phyloP scores from a whole-genome alignment of 2,797 vertebrate genomes.

The Dallia pectoralis region DNA sequence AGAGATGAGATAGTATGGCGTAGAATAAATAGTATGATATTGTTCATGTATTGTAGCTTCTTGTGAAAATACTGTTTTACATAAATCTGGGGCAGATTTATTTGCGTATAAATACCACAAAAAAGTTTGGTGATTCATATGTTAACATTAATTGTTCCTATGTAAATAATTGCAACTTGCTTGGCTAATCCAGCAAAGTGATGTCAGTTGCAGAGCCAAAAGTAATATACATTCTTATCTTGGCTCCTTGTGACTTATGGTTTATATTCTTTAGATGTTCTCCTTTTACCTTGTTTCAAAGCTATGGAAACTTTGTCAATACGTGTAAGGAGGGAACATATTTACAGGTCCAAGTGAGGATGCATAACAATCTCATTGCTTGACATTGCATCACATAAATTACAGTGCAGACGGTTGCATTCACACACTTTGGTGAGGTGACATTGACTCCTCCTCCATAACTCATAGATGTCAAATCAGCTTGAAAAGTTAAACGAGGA shows the following conservation, averaged over 20 bases:
- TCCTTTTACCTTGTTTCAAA: conserved; percentile 63
- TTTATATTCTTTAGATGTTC: conserved; percentile 40
- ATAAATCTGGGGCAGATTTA: neutral
- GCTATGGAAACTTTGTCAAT: conserved; percentile 61
- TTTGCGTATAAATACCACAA: neutral
- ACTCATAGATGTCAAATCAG: conserved; percentile 17
- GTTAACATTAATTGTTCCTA: neutral
- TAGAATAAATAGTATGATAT: no score
- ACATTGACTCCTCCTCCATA: conserved; percentile 15
- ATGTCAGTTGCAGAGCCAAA: conserved; percentile 17
- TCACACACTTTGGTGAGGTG: conserved; percentile 42
- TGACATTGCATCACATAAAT: conserved; percentile 65
- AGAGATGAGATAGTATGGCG: no score
- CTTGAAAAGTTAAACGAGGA: conserved; percentile 1
- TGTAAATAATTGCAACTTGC: conserved; percentile 18
- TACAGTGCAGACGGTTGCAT: conserved; percentile 51
- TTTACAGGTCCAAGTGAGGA: conserved; percentile 54
- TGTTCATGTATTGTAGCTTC: no score
- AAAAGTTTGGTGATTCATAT: neutral
- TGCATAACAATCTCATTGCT: conserved; percentile 61
- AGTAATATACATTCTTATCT: conserved; percentile 32
- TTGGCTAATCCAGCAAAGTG: conserved; percentile 7
- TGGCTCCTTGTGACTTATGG: conserved; percentile 28
- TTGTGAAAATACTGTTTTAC: no score
- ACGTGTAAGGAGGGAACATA: conserved; percentile 61